Base-by-base conservation (phyloP, 2,888 invertebrate species). In the Odontothrips loti region DNA sequence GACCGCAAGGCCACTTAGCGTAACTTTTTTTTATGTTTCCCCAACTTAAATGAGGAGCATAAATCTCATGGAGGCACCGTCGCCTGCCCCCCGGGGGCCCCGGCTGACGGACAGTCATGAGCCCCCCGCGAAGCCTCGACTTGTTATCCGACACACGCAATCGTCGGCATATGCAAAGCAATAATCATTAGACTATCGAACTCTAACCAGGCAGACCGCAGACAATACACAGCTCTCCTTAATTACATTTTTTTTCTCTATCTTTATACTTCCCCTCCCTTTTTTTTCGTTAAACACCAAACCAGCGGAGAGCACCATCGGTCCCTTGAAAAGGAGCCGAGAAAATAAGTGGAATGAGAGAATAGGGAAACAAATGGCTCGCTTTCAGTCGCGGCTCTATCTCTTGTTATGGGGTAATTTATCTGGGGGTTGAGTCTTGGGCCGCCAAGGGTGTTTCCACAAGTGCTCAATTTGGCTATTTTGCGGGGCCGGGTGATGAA, bases 1-100 rank as follows among this genome's bases (percentile, higher is more conserved):
- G 34, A 43, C 34, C 34, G 34, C 34, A 43, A 43, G 34, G 34
- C 34, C 34, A 6, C 34, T 43, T 6, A 43, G 34, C 34, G 34
- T 43, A 43, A 43, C 34, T 43, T 43, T 43, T 43, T 43, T 43
- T 6, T 4, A 43, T 6, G 34, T 43, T 43, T 82, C 80, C 82
- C 84, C 84, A 83, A 82, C 84, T 82, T 84, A 85, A 80, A 82
- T 83, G 78, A 80, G 79, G 79, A 83, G 82, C 82, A 80, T 82
- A 82, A 80, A 81, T 68, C 63, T 80, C n/a, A n/a, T n/a, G n/a
- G n/a, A n/a, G 82, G 81, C 82, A 80, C 79, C 80, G 83, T 75
- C 79, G 81, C 80, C 80, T n/a, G n/a, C n/a, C n/a, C n/a, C n/a
- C n/a, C n/a, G n/a, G n/a, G n/a, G n/a, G n/a, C n/a, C n/a, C n/a